Percentiles rank a stretch among this genome's conserved stretches.
Conservation (phyloP, 2,113 vertebrate species). For the Xenopus tropicalis region UCB_Xtro_10.0 CM004445.2:79646001-79646500, state of each 20-base stretch:
- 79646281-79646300: slow-evolving; percentile 25
- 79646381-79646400: slow-evolving; percentile 9
- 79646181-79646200: slow-evolving; percentile 12
- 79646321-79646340: slow-evolving; percentile 13
- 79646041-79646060: too few relatives aligned
- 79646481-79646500: too few relatives aligned
- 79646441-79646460: too few relatives aligned
- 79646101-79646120: neutral
- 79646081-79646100: too few relatives aligned
- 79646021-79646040: too few relatives aligned
- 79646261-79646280: slow-evolving; percentile 33
- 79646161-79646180: slow-evolving; percentile 10
- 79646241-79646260: slow-evolving; percentile 17
- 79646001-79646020: too few relatives aligned
- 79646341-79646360: neutral
- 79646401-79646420: neutral
- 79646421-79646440: too few relatives aligned
- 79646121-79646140: slow-evolving; percentile 1
- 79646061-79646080: too few relatives aligned
- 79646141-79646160: neutral
- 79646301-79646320: slow-evolving; percentile 23
- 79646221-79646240: slow-evolving; percentile 28
- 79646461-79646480: too few relatives aligned
- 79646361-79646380: slow-evolving; percentile 12
- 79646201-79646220: slow-evolving; percentile 1